Percentiles rank a stretch among this genome's conserved stretches.
phyloP scores from a whole-genome alignment of 2,797 vertebrate genomes.

The Acanthurus lineatus region DNA sequence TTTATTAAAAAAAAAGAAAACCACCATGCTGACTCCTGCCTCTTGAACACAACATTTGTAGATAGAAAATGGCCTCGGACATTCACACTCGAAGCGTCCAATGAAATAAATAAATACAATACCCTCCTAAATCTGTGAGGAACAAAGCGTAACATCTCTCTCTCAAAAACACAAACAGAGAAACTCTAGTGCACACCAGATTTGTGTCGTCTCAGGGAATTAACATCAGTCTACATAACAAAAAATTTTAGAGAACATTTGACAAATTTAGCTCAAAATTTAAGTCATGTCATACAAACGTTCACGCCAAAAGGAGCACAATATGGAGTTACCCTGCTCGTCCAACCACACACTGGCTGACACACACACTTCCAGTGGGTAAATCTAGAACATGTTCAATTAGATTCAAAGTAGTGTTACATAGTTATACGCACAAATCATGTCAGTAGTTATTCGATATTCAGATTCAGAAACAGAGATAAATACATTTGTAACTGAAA shows the following conservation, averaged over 20 bases:
- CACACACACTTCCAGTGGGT: constrained; percentile 19
- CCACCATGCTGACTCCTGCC: constrained; percentile 73
- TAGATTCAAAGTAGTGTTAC: constrained; percentile 7
- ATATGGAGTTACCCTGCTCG: constrained; percentile 31
- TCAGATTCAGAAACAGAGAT: not conserved
- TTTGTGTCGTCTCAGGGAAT: constrained; percentile 23
- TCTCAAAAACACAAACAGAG: constrained; percentile 49
- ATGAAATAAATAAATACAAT: constrained; percentile 79
- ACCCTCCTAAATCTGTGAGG: constrained; percentile 45
- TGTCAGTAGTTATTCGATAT: constrained; percentile 52
- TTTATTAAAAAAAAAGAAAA: constrained; percentile 80
- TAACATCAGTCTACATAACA: constrained; percentile 34
- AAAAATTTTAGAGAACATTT: constrained; percentile 33
- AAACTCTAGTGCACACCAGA: constrained; percentile 46
- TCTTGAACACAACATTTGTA: constrained; percentile 70
- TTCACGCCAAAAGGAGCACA: constrained; percentile 11
- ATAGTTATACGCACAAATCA: constrained; percentile 33
- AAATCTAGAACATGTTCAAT: constrained; percentile 12
- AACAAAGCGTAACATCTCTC: constrained; percentile 39
- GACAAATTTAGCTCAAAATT: constrained; percentile 1
- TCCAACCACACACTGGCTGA: constrained; percentile 30
- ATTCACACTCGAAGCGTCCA: constrained; percentile 51
- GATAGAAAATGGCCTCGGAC: constrained; percentile 75
- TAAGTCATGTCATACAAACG: constrained; percentile 15
- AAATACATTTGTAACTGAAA: constrained; percentile 30